Evolutionary conservation across 2,113 vertebrate species (phyloP), one percentile per base, ranked within the genome.

Genomic region (Corythoichthys haematopterus): DNA sequence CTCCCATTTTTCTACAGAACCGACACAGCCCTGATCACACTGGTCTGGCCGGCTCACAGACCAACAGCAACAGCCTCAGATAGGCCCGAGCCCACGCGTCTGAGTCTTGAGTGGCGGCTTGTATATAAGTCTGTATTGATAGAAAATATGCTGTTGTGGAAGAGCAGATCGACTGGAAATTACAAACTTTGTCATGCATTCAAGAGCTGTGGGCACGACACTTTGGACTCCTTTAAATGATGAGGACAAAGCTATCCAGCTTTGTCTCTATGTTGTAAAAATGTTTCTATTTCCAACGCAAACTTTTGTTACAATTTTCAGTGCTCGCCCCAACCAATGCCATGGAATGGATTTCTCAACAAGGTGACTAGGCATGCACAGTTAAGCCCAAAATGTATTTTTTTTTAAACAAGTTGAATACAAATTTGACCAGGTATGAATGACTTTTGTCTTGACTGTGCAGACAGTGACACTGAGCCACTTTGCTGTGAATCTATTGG

Each of bases 21-120:
- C 95, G 97, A 50, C 96, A 98, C 88, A 98, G 97, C 89, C 97
- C 96, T 0, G 97, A 99, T 84, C 97, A 98, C 69, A 95, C 95
- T 0, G 93, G 94, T 2, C 90, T 96, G 77, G 89, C 94, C 81
- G 91, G 94, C 83, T 95, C 95, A 76, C 97, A 99, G 81, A 94
- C 95, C 81, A 96, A 94, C 93, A 96, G 95, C 84, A 96, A 94
- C 92, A 98, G 94, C 84, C 91, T 98, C 66, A 95, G 96, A 87
- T 98, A 93, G 91, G 84, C 60, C 14, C 70, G 37, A 74, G 52
- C 64, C 67, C 71, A 56, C 73, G 82, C 84, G 82, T 80, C 75
- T 52, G 64, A 55, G 73, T 67, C 37, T 71, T 71, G 58, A 52
- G 76, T 72, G 66, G 20, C 20, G 20, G 20, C 20, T 72, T 61